Conservation (phyloP, 2,113 vertebrate species). For the Paradoxurus hermaphroditus region DNA sequence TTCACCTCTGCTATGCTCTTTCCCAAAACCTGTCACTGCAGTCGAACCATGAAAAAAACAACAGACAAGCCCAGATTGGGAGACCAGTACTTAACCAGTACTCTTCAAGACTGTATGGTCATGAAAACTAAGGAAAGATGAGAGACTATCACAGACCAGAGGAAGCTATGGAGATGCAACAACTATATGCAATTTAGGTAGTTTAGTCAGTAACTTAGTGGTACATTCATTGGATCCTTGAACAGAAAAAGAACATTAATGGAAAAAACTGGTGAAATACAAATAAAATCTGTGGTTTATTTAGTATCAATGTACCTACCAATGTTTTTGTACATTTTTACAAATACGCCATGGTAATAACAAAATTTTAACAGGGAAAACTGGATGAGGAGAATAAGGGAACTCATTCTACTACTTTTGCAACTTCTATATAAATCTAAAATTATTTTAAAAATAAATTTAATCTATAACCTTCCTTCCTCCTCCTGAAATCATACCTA, state of each 20-base stretch:
- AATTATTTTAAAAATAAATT: background rate
- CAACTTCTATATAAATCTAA: background rate
- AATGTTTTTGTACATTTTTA: background rate
- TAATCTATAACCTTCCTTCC: background rate
- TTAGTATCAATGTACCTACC: background rate
- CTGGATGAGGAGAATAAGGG: background rate
- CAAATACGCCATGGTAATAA: background rate
- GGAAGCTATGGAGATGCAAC: background rate
- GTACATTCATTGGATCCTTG: background rate
- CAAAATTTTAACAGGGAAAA: background rate
- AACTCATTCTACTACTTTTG: background rate
- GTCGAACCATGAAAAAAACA: background rate
- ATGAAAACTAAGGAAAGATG: background rate
- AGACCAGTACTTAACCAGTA: background rate
- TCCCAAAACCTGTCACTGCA: background rate
- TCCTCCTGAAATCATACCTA: background rate
- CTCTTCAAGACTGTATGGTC: background rate
- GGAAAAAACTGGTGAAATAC: background rate
- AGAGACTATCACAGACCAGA: background rate
- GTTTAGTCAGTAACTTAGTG: conserved; percentile 11
- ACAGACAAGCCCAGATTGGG: background rate
- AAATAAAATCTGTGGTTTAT: conserved; percentile 19
- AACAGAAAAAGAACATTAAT: background rate
- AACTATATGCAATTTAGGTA: background rate
- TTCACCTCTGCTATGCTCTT: background rate